Evolutionary conservation across 2,113 vertebrate genomes (phyloP).

Genomic region (Lutjanus erythropterus): DNA sequence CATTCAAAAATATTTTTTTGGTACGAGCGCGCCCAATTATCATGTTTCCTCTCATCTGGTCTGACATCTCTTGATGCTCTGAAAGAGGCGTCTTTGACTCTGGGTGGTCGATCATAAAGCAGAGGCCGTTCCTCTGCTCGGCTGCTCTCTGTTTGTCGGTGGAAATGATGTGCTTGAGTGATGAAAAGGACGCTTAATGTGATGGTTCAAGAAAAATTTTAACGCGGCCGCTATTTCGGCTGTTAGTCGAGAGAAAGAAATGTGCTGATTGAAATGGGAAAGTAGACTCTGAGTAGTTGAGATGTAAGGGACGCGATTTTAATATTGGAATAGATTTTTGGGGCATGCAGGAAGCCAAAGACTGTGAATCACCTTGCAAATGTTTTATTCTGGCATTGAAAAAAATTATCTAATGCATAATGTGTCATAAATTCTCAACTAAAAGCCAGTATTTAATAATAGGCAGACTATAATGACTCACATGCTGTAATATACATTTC

Average conservation of each 20-base stretch:
- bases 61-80: constrained; percentile 26
- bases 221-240: neutral
- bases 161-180: constrained; percentile 34
- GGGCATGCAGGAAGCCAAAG: too few species aligned
- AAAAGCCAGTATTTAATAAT: neutral
- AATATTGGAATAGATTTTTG: too few species aligned
- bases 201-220: neutral
- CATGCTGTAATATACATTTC: neutral
- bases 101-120: neutral
- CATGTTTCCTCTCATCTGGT: constrained; percentile 33
- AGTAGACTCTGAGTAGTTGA: neutral
- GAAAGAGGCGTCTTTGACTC: neutral
- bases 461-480: neutral
- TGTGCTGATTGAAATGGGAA: neutral
- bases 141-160: constrained; percentile 31
- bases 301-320: too few species aligned
- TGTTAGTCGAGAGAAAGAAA: neutral
- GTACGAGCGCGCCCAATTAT: constrained; percentile 29
- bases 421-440: neutral
- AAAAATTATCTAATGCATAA: neutral
- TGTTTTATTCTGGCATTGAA: neutral
- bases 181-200: constrained; percentile 32
- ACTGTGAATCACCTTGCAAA: neutral
- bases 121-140: neutral
- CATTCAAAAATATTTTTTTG: constrained; percentile 12